phyloP scores from a whole-genome alignment of 2,888 invertebrate species.

The Nudaria mundana region DNA sequence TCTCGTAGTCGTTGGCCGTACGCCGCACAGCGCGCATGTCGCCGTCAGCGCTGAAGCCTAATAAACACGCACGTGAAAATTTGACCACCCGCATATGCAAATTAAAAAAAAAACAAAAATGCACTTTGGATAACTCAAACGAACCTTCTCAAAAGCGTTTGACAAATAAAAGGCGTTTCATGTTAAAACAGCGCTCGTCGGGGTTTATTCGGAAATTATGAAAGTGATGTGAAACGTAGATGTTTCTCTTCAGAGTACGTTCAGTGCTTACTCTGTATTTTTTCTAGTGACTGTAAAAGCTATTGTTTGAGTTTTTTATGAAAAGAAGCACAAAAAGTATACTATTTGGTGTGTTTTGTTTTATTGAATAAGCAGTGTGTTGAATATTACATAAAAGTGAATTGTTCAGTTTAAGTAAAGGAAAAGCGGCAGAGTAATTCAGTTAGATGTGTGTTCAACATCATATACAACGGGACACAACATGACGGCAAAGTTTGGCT shows the following conservation, averaged over 20 bases:
- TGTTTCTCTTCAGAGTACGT: slow-evolving; percentile 61
- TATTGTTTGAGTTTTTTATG: slow-evolving; percentile 66
- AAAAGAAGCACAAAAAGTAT: slow-evolving; percentile 59
- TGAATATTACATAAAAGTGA: slow-evolving; percentile 76
- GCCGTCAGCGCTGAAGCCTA: slow-evolving; percentile 51
- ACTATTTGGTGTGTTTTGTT: slow-evolving; percentile 71
- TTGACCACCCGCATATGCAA: slow-evolving; percentile 52
- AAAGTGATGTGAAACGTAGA: slow-evolving; percentile 73
- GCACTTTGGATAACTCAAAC: slow-evolving; percentile 44
- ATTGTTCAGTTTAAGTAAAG: slow-evolving; percentile 71
- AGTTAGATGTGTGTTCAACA: slow-evolving; percentile 79
- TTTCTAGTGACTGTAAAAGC: slow-evolving; percentile 73
- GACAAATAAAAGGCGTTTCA: slow-evolving; percentile 57
- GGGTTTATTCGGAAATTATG: slow-evolving; percentile 69
- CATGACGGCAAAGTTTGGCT: slow-evolving; percentile 83
- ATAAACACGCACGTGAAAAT: slow-evolving; percentile 65
- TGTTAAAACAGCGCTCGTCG: slow-evolving; percentile 51
- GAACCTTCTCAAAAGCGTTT: slow-evolving; percentile 56
- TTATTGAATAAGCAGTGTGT: slow-evolving; percentile 69
- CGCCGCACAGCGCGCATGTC: slow-evolving; percentile 74
- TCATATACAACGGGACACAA: slow-evolving; percentile 81
- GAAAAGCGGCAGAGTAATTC: slow-evolving; percentile 72
- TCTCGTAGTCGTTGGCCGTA: slow-evolving; percentile 76
- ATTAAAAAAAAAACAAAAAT: slow-evolving; percentile 48
- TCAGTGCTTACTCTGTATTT: slow-evolving; percentile 57